Evolutionary conservation across 1,140 invertebrate genomes (phyloP), one percentile per base, ranked within the genome.

Genomic region (Temnothorax curvispinosus): DNA sequence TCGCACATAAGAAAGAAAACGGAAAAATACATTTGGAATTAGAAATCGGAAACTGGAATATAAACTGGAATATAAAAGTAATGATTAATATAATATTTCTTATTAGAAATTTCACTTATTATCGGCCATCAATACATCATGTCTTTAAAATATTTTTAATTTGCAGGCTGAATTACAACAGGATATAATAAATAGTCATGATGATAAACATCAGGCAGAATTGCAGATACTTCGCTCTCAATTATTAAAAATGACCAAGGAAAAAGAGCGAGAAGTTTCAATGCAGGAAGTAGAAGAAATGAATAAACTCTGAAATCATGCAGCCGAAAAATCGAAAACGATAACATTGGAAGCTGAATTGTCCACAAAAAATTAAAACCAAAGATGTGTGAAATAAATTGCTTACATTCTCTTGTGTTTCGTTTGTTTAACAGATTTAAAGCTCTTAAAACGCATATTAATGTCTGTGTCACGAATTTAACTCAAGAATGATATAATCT

Each of bases 131-230:
- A 44, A 13, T 56, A 35, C 88, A 81, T 21, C 3, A 0, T 50
- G 27, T 60, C 71, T 86, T 65, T 60, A 58, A 81, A 69, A 76
- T 44, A 18, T 58, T 11, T 92, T 71, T 52, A 69, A 56, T 65
- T 84, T 84, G 1, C 44, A 94, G 93, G 91, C 92, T 18, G 90
- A 88, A 64, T 56, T 93, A 9, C 94, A 95, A 15, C 91, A 94
- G 44, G 88, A 93, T 64, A 60, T 94, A 44, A 81, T 93, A 27
- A 87, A 92, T 0, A 85, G 54, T 72, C 87, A 90, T 6, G 88
- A 92, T 21, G 87, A 94, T 21, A 94, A 93, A 32, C 85, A 93
- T 67, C 76, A 87, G 74, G 18, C 11, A 0, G 93, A 95, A 80
- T 47, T 91, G 0, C 78, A 93, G 32, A 35, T 67, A 5, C 75